Evolutionary conservation across 2,113 vertebrate species (phyloP), one percentile per base, ranked within the genome.

Genomic region (Prietella phreatophila): DNA sequence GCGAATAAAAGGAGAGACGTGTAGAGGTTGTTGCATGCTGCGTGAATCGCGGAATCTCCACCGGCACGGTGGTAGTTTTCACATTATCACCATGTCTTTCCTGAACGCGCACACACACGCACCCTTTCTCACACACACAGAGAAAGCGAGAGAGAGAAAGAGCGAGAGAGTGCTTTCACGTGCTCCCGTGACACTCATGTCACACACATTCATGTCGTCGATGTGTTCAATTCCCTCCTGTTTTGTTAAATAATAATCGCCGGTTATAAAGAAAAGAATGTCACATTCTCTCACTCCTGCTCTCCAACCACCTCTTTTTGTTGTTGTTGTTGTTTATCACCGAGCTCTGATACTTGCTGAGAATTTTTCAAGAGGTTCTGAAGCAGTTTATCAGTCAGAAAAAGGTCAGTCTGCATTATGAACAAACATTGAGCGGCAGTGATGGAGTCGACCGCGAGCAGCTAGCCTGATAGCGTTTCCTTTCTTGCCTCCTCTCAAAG

Each of bases 1-100:
- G 20, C n/a, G 30, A 33, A 55, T 53, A 55, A 69, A 69, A 33
- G 5, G 15, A 65, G 50, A 27, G 67, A 50, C 39, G 19, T 50
- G 5, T 2, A 65, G 17, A 84, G 25, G 15, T 55, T 87, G 47
- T 84, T 61, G 20, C 58, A 47, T 75, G 69, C 83, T 50, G 58
- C 69, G 67, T 85, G 78, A 20, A 27, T 86, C 79, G 53, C 33
- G 63, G 63, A 85, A 78, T 58, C 42, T 83, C 76, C 85, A 78
- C n/a, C 36, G 69, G 80, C 88, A 89, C 88, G 79, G 88, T 78
- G 75, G 25, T 27, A 78, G 42, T 3, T 47, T 47, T 76, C 6
- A 22, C 73, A 53, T 33, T 55, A 56, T 17, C 47, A 56, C 78
- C 5, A 20, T 33, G 53, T 56, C 73, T 87, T 75, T 84, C 67